phyloP scores from a whole-genome alignment of 2,888 invertebrate species.

The Tillus elongatus region DNA sequence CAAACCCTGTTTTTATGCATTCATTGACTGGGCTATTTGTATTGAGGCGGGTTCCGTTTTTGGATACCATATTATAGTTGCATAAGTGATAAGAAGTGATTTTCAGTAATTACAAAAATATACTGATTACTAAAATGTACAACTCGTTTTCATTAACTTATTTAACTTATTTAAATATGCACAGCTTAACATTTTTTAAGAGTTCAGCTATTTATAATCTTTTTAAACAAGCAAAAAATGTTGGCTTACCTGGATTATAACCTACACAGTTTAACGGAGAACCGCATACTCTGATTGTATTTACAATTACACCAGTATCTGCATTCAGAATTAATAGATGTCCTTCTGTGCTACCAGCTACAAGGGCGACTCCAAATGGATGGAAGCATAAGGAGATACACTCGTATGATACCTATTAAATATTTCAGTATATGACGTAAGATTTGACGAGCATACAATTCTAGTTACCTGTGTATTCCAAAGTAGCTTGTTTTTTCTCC shows the following conservation, averaged over 20 bases:
- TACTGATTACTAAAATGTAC: too few relatives aligned
- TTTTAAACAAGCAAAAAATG: too few relatives aligned
- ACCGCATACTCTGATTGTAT: constrained; percentile 78
- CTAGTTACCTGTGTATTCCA: constrained; percentile 70
- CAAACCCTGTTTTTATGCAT: too few relatives aligned
- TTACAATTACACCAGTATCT: constrained; percentile 75
- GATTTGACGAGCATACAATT: neutral
- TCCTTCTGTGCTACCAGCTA: constrained; percentile 84
- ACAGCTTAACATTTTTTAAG: too few relatives aligned
- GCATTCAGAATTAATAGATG: constrained; percentile 79
- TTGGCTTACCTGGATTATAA: constrained; percentile 79
- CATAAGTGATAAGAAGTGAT: too few relatives aligned
- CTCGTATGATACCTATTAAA: constrained; percentile 65
- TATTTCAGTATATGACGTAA: neutral
- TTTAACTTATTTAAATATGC: too few relatives aligned
- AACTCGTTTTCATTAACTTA: too few relatives aligned
- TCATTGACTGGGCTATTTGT: too few relatives aligned
- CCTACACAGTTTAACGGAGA: constrained; percentile 78
- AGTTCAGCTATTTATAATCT: too few relatives aligned
- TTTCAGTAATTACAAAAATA: too few relatives aligned
- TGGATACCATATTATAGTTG: too few relatives aligned
- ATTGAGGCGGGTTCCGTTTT: too few relatives aligned
- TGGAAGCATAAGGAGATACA: constrained; percentile 83
- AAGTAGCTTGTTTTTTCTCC: constrained; percentile 80
- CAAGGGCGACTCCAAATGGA: constrained; percentile 77